phyloP scores from a whole-genome alignment of 2,888 invertebrate genomes.

The Cephalotes varians region DNA sequence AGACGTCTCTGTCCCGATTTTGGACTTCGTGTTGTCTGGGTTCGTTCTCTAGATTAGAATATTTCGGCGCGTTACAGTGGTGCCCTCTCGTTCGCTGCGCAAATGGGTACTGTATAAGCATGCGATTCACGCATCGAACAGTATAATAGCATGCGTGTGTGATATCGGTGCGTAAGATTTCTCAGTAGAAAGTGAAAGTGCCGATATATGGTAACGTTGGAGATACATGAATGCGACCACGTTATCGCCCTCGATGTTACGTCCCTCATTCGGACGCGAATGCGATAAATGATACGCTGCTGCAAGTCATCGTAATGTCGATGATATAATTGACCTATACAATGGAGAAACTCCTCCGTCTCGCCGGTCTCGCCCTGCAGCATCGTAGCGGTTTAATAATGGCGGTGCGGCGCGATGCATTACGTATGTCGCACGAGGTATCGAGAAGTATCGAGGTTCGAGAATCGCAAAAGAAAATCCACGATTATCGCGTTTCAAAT shows the following conservation, averaged over 20 bases:
- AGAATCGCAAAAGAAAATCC: neutral
- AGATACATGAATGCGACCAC: neutral
- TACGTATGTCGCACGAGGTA: conserved; percentile 56
- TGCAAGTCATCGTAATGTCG: conserved; percentile 41
- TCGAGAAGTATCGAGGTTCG: neutral
- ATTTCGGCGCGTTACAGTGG: no score
- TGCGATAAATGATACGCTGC: conserved; percentile 54
- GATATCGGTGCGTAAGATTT: neutral
- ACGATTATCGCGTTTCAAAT: no score
- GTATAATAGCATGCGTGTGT: no score
- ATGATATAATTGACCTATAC: no score
- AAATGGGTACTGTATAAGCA: neutral
- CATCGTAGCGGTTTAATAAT: neutral
- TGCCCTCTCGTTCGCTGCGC: no score
- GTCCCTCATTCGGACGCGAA: neutral
- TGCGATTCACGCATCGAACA: no score
- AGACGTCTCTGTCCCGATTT: no score
- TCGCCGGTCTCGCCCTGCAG: conserved; percentile 21
- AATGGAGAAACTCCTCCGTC: conserved; percentile 56
- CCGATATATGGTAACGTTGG: neutral
- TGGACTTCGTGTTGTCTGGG: no score
- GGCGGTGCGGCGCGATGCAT: conserved; percentile 28
- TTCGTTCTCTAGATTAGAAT: no score
- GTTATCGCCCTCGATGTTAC: neutral
- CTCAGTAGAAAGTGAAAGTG: neutral